Base-by-base conservation (phyloP, 1,140 invertebrate species). In the Nephila pilipes region DNA sequence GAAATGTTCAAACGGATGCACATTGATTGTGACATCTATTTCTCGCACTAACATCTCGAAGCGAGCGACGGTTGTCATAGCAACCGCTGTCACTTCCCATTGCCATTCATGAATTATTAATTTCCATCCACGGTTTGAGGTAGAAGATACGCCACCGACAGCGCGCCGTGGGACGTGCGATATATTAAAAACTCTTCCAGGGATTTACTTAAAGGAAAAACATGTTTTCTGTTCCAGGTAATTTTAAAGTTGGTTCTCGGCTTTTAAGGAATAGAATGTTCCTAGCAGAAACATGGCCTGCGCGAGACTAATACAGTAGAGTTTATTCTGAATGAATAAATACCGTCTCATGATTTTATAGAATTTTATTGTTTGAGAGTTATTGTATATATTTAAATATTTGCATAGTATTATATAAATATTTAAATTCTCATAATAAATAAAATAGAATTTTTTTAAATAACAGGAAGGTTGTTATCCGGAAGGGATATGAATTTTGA, bases 71-170 rank as follows among this genome's bases (percentile, higher is more conserved):
- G 69, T 75, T 36, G 6, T 29, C 69, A 75, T 75, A 14, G 32
- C 69, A 75, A 75, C 69, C 14, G 16, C 25, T 36, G 69, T 32
- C 69, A 32, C 69, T 75, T 75, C 69, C 29, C 69, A 75, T 75
- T 75, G 69, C 69, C 69, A 75, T 75, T 75, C 69, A 75, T 75
- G 69, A 75, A 75, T 75, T 75, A 75, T 75, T 75, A 75, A 75
- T 75, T 75, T 75, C 29, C 25, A 32, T 20, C 29, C 69, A 75
- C 69, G 14, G 18, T 75, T 75, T 60, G 58, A 60, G 58, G 69
- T 32, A 29, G 29, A 32, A 32, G 29, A 32, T 32, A 75, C 16
- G 29, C 63, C 63, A 32, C 69, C 69, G 32, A 75, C 25, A 32
- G 69, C 18, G 69, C 25, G 29, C 69, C 3, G 16, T 32, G 14